These are phyloP conservation scores for Scaptomyza polygonia DNA, from an alignment of 2,888 invertebrate species.

Conservation along the genomic window DNA sequence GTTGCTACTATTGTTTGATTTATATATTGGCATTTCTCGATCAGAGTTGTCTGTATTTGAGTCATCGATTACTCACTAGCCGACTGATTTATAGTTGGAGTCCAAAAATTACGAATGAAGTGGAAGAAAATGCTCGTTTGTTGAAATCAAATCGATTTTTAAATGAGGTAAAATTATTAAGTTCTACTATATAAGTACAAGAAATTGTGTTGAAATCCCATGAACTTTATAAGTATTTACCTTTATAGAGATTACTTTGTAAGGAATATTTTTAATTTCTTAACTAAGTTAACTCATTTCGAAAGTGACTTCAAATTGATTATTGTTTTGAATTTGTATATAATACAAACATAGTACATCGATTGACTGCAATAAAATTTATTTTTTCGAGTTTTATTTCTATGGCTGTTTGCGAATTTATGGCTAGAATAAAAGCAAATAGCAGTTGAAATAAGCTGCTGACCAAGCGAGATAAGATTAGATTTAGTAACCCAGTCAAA, in stretches of 20 bases:
- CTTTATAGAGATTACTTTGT: background rate
- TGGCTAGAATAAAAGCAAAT: slow-evolving; percentile 23
- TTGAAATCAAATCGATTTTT: no score
- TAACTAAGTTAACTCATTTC: background rate
- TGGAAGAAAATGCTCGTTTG: background rate
- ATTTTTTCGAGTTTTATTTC: background rate
- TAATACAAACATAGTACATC: background rate
- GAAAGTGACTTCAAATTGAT: background rate
- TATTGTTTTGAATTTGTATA: no score
- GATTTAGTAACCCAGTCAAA: slow-evolving; percentile 44
- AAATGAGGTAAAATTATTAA: no score
- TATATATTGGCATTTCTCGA: background rate
- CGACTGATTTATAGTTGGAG: background rate
- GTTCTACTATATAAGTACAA: no score
- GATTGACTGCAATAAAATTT: slow-evolving; percentile 2
- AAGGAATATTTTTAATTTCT: background rate
- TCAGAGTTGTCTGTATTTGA: background rate
- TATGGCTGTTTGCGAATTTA: slow-evolving; percentile 33
- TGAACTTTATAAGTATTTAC: background rate
- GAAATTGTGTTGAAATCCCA: background rate
- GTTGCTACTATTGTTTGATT: background rate
- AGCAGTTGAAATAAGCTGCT: slow-evolving; percentile 26
- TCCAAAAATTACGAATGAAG: no score
- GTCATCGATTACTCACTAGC: background rate
- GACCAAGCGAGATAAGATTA: slow-evolving; percentile 65